Evolutionary conservation across 2,888 invertebrate species (phyloP).

Genomic region (Myopa tessellatipennis): DNA sequence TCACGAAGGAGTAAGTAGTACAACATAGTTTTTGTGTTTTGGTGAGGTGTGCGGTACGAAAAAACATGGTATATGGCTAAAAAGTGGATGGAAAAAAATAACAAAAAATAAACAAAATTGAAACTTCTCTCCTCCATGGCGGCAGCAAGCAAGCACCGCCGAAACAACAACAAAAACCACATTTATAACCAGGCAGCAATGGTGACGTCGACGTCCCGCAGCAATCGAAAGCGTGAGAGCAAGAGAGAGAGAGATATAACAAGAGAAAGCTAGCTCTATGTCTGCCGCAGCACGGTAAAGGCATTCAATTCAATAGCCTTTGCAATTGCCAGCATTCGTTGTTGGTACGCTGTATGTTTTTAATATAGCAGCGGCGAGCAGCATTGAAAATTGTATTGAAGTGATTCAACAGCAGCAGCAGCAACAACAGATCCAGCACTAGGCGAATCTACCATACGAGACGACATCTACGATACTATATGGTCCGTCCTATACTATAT

Average conservation of each 20-base stretch:
- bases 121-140: conserved; percentile 30
- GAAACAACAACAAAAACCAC: conserved; percentile 14
- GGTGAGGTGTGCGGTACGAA: not conserved
- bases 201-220: not conserved
- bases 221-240: not conserved
- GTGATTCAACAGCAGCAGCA: conserved; percentile 38
- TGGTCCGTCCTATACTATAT: conserved; percentile 29
- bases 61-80: conserved; percentile 2
- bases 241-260: conserved; percentile 14
- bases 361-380: conserved; percentile 57
- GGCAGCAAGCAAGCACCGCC: not conserved
- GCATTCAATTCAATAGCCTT: conserved; percentile 66
- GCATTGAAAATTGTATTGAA: conserved; percentile 41
- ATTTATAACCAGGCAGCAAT: not conserved
- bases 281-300: conserved; percentile 52
- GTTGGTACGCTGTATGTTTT: conserved; percentile 66
- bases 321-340: conserved; percentile 62
- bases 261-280: conserved; percentile 12
- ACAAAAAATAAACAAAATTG: conserved; percentile 6
- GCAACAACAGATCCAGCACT: conserved; percentile 28
- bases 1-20: not conserved
- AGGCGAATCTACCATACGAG: conserved; percentile 28
- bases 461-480: conserved; percentile 25
- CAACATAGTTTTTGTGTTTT: not conserved
- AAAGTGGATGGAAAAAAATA: conserved; percentile 13